Percentiles rank a stretch among this genome's conserved stretches.
phyloP scores from a whole-genome alignment of 2,888 invertebrate genomes.

The Drosophila tripunctata region DNA sequence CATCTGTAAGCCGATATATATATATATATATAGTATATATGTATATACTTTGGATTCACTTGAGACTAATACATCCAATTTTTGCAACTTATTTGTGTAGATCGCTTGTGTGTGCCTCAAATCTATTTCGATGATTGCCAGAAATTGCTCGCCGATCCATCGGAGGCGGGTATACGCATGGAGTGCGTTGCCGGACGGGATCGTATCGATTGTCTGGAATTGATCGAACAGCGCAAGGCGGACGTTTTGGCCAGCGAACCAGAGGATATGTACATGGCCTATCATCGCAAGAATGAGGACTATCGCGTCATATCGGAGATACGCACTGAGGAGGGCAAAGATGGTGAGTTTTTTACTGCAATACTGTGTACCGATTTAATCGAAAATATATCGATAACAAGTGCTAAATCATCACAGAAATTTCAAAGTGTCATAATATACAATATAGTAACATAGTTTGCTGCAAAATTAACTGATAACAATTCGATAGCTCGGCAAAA shows the following conservation, averaged over 20 bases:
- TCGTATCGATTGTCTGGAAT: constrained; percentile 88
- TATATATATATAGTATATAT: neutral
- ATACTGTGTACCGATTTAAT: no score
- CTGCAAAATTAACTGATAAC: no score
- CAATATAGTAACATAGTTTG: no score
- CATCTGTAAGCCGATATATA: constrained; percentile 55
- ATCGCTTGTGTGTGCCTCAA: constrained; percentile 91
- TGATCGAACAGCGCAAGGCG: constrained; percentile 90
- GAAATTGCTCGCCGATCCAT: constrained; percentile 84
- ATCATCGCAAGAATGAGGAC: constrained; percentile 89
- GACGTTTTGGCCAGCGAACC: constrained; percentile 94
- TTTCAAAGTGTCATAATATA: no score
- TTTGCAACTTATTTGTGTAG: constrained; percentile 82
- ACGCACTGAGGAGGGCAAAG: constrained; percentile 90
- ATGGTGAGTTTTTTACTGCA: constrained; percentile 85
- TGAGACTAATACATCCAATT: neutral
- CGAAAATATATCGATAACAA: neutral
- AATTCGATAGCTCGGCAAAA: no score
- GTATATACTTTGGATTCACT: neutral
- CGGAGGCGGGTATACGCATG: constrained; percentile 86
- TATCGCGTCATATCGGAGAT: constrained; percentile 91
- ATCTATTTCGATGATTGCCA: constrained; percentile 87
- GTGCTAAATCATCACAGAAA: neutral
- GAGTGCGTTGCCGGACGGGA: constrained; percentile 90
- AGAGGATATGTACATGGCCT: constrained; percentile 94